Conservation (phyloP, 2,888 invertebrate species). For the Eupithecia tripunctaria region DNA sequence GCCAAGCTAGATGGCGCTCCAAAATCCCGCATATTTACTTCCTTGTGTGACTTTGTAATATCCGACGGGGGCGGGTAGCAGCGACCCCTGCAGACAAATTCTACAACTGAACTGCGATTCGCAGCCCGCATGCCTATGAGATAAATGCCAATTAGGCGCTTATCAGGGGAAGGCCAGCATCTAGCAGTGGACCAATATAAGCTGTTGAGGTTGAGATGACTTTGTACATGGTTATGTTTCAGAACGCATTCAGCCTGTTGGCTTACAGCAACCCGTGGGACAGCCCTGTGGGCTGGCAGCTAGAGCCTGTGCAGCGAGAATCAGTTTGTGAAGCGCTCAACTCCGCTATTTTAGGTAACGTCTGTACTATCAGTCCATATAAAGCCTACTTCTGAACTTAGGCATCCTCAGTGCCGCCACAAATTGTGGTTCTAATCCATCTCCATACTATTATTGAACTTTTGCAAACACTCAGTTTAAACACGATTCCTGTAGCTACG, state of each 20-base stretch:
- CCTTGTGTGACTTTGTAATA: neutral
- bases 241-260: slow-evolving; percentile 98
- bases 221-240: slow-evolving; percentile 46
- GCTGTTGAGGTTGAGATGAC: no score
- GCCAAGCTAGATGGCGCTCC: neutral
- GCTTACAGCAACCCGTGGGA: slow-evolving; percentile 99
- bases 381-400: neutral
- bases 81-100: no score
- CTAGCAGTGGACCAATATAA: no score
- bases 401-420: neutral
- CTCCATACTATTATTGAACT: neutral
- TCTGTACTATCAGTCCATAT: neutral
- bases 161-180: no score
- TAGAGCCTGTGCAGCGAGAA: slow-evolving; percentile 97
- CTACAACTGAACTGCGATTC: no score
- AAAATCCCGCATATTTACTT: neutral
- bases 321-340: slow-evolving; percentile 97
- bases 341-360: slow-evolving; percentile 96
- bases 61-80: no score
- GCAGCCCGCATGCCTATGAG: no score
- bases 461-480: neutral
- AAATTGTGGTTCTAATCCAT: neutral
- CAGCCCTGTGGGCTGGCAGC: slow-evolving; percentile 97
- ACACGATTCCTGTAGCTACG: neutral
- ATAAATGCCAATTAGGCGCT: no score